Conservation (phyloP, 2,113 vertebrate species). For the Ifrita kowaldi region DNA sequence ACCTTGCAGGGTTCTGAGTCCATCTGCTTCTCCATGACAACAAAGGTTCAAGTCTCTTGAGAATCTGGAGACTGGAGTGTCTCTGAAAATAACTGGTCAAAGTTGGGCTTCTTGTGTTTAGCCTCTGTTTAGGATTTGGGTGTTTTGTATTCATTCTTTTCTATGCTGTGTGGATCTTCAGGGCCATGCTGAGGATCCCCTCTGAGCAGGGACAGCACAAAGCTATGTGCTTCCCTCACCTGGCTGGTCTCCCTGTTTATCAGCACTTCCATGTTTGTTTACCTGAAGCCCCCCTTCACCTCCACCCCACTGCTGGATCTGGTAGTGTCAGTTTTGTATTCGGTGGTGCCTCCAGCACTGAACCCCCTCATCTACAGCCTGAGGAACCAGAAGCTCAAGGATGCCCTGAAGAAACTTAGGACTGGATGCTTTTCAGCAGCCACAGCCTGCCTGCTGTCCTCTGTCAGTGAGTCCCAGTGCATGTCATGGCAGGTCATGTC, state of each 20-base stretch:
- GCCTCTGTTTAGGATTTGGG: neutral
- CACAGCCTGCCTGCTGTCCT: neutral
- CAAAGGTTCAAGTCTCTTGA: neutral
- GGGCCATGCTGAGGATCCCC: neutral
- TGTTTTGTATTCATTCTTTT: neutral
- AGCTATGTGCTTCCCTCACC: neutral
- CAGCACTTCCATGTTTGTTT: neutral
- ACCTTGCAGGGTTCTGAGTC: neutral
- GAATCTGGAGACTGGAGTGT: neutral
- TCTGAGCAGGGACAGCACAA: neutral
- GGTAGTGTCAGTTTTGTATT: neutral
- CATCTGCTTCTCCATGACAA: neutral
- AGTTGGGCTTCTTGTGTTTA: neutral
- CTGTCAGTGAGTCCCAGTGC: neutral
- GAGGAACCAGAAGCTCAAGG: neutral
- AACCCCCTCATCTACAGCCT: neutral
- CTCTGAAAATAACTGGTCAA: neutral
- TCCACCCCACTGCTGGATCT: neutral
- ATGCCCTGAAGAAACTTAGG: neutral
- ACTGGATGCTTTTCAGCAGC: neutral
- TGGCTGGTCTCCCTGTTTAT: neutral
- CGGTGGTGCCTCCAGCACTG: neutral
- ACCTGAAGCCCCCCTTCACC: neutral
- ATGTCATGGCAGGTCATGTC: neutral
- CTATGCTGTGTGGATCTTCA: neutral